phyloP scores from a whole-genome alignment of 2,888 invertebrate genomes.

The Agonopterix alstromeriana region DNA sequence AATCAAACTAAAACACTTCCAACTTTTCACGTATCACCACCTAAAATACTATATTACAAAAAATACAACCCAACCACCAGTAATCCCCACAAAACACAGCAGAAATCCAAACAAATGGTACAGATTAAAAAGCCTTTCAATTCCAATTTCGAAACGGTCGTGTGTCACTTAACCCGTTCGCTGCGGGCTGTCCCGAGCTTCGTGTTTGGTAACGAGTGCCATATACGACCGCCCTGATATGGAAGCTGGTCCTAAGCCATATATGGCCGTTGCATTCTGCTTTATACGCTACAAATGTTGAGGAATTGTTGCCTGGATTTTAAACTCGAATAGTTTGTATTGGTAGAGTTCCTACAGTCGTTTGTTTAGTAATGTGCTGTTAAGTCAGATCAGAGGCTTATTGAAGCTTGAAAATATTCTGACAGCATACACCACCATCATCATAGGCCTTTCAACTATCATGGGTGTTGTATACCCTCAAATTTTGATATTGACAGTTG shows the following conservation, averaged over 20 bases:
- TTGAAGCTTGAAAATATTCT: too few species aligned
- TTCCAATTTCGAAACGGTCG: slow-evolving; percentile 35
- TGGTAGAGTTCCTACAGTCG: too few species aligned
- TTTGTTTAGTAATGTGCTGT: too few species aligned
- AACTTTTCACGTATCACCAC: too few species aligned
- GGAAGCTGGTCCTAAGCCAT: slow-evolving; percentile 31
- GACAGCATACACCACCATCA: too few species aligned
- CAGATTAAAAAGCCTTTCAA: slow-evolving; percentile 23
- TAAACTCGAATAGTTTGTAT: not conserved
- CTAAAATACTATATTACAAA: too few species aligned
- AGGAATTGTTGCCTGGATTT: not conserved
- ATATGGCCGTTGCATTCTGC: slow-evolving; percentile 22
- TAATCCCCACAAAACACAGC: not conserved
- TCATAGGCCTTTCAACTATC: too few species aligned
- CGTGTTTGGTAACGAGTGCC: slow-evolving; percentile 49
- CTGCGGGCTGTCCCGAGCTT: slow-evolving; percentile 33
- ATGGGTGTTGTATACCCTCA: too few species aligned
- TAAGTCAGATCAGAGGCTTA: too few species aligned
- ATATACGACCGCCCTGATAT: slow-evolving; percentile 38
- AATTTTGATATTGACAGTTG: too few species aligned
- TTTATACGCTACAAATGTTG: not conserved
- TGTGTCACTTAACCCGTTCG: slow-evolving; percentile 41
- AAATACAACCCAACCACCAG: too few species aligned
- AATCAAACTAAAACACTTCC: too few species aligned
- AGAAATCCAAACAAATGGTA: not conserved